Evolutionary conservation across 2,113 vertebrate species (phyloP), one percentile per base, ranked within the genome.

Genomic region (Eurystomus gularis): DNA sequence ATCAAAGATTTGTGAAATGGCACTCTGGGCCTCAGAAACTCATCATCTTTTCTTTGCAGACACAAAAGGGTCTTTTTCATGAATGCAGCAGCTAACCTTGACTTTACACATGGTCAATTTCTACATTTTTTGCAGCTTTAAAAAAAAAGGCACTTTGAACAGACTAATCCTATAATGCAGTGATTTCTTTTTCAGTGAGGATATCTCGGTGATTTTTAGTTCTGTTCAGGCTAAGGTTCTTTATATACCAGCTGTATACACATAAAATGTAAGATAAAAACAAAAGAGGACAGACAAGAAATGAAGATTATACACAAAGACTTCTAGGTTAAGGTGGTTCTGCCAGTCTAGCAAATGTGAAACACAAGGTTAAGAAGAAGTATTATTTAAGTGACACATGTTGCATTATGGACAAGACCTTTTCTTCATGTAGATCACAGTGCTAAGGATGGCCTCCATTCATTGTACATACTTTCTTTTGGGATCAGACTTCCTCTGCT

Each of bases 161-260:
- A 72, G 39, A 35, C 75, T 97, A 96, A 93, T 97, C 61, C 49
- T 75, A 46, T 94, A 96, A 94, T 90, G 66, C 77, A 91, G 66
- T 85, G 70, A 71, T 76, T 97, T 93, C 49, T 87, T 96, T 82
- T 84, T 73, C 72, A 71, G 29, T 51, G 86, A 88, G 91, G 93
- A 95, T 96, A 94, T 94, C 73, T 88, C 62, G 51, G 90, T 77
- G 69, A 82, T 95, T 86, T 93, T 92, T 90, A 62, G 61, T 93
- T 93, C 73, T 93, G 44, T 89, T 92, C 90, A 61, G 73, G 44
- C 66, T 75, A 68, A 94, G 40, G 23, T 88, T 94, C 70, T 92
- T 95, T 89, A 61, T 81, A 48, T 68, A 78, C 72, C 73, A 96
- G 84, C 87, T 96, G 76, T 87, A 93, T 64, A 75, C 71, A 85